Evolutionary conservation across 2,113 vertebrate species (phyloP), one percentile per base, ranked within the genome.

Genomic region (Scalopus aquaticus): DNA sequence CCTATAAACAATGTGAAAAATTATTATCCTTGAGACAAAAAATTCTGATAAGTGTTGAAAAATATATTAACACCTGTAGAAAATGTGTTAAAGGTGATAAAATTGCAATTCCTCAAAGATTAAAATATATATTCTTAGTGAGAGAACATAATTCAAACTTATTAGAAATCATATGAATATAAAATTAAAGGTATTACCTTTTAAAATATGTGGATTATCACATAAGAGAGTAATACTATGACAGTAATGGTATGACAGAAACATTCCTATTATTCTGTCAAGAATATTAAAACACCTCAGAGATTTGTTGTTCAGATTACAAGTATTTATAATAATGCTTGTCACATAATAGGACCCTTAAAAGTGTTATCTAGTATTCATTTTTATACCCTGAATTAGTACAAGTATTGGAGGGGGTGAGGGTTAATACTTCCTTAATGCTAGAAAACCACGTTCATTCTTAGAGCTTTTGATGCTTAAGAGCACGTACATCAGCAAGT

Each of bases 1-100:
- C 65, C 30, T 67, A 44, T 74, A 82, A 93, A 67, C 67, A 82
- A 67, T 37, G 46, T 81, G 46, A 67, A 86, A 90, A 80, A 85
- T 44, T 44, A 70, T n/a, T 72, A 54, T 39, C 80, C 44, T 44
- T 78, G 70, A 77, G 56, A 90, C 60, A 94, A 76, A 94, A 83
- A 69, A 32, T 42, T 44, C 58, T 76, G 80, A 54, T 22, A 30
- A 62, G 37, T 6, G 39, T 49, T 84, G 79, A 89, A 78, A 90
- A 70, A 42, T 84, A 83, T 22, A 94, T 83, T 84, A 78, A 90
- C 60, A 94, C 28, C 62, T 90, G 39, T 39, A 78, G 51, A 90
- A 83, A 90, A 90, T 94, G 51, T 77, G 62, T 51, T 28, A 84
- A 69, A 70, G 6, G 28, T 77, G 28, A 78, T 83, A 84, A 90